Evolutionary conservation across 2,113 vertebrate species (phyloP).

Genomic region (Orthonyx spaldingii): DNA sequence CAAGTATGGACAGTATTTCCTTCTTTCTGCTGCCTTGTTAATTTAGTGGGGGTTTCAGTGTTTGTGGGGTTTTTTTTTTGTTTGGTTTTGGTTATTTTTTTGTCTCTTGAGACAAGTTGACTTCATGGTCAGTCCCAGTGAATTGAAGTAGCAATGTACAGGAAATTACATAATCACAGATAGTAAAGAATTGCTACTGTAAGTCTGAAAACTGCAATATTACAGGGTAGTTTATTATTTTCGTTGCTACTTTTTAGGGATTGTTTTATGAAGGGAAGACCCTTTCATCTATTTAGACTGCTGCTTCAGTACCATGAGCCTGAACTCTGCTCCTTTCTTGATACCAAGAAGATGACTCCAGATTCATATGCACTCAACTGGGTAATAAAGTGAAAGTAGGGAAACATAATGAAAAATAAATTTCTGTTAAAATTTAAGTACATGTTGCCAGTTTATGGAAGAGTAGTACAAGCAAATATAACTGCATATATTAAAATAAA

Average conservation of each 20-base stretch:
- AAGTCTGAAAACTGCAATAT: not conserved
- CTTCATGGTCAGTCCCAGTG: not conserved
- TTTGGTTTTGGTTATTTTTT: not conserved
- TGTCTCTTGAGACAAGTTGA: not conserved
- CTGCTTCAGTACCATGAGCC: slow-evolving; percentile 98
- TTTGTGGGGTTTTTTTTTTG: not conserved
- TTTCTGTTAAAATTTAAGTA: slow-evolving; percentile 39
- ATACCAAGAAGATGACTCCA: slow-evolving; percentile 98
- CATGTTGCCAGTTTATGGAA: not conserved
- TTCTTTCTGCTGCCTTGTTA: not conserved
- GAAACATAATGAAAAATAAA: slow-evolving; percentile 76
- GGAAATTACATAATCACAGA: not conserved
- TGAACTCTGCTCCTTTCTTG: slow-evolving; percentile 95
- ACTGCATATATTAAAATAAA: not conserved
- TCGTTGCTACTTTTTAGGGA: slow-evolving; percentile 76
- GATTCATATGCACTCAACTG: slow-evolving; percentile 95
- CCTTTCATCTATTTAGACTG: slow-evolving; percentile 94
- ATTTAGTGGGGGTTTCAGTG: not conserved
- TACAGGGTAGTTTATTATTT: not conserved
- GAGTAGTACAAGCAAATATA: not conserved
- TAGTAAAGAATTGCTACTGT: not conserved
- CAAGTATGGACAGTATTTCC: not conserved
- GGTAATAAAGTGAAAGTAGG: slow-evolving; percentile 86
- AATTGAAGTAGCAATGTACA: not conserved
- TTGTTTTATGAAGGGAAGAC: slow-evolving; percentile 88